Base-by-base conservation (phyloP, 1,140 invertebrate genomes). In the Ceratina calcarata region DNA sequence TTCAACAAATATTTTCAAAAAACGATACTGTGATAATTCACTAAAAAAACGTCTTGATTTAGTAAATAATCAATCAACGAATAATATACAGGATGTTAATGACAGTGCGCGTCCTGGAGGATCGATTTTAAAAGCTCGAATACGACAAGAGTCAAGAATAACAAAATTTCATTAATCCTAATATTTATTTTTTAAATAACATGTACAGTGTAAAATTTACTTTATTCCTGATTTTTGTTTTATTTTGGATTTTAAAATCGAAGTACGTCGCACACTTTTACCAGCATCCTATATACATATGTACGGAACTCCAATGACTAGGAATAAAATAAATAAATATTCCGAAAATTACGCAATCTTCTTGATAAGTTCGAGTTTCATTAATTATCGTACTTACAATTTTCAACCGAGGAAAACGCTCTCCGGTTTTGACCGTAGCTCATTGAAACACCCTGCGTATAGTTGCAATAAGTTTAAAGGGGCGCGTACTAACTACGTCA, bases 401-500 rank as follows among this genome's bases (percentile, higher is more conserved):
- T 78, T 78, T 81, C 80, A 62, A 81, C 75, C 80, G 67, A 78
- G 67, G 80, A 70, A 81, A 78, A 69, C 51, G 62, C 66, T 73
- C 62, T 80, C 51, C 61, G 67, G 73, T 85, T 85, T 85, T 81
- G 78, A 85, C 82, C 83, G 83, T 84, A 85, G 82, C 75, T 85
- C 70, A 61, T 79, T 58, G 74, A 84, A 85, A 84, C 60, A 80
- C 65, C 80, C 73, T 71, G 69, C 76, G 27, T 84, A 72, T 76
- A 66, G 78, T 84, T 62, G 66, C 75, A 75, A 84, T 24, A 81
- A 86, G 57, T 87, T 77, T 74, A 83, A 83, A 79, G 81, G 86
- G 85, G 81, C 67, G 83, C 80, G 81, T 88, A 88, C 81, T 86
- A 89, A 88, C 80, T 90, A 87, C 82, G 77, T 65, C 69, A 84